Evolutionary conservation across 2,797 vertebrate species (phyloP), one percentile per base, ranked within the genome.

Genomic region (Gymnoscopelus braueri): DNA sequence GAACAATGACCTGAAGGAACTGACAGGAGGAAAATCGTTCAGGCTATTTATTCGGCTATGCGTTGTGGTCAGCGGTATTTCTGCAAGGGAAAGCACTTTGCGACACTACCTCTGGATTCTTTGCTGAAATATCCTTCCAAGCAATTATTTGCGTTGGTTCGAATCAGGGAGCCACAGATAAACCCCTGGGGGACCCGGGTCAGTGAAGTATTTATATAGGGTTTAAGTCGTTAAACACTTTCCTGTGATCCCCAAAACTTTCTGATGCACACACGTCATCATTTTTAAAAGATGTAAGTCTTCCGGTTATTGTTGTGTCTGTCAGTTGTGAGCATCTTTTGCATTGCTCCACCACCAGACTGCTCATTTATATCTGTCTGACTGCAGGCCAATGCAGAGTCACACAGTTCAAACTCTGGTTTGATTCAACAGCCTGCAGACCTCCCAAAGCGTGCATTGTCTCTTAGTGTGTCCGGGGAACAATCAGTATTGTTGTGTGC

Each of bases 401-500:
- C 78, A 60, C 15, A 65, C 49, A 39, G 23, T 26, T 63, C 44
- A 61, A 44, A 44, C 11, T 56, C 59, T 55, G 68, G 59, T 48
- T 59, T 55, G 58, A 47, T 70, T 72, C 66, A 71, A 47, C 3
- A 3, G 56, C 26, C 26, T 9, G 65, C 50, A 55, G 29, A 71
- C 24, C 19, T 60, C 47, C 9, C 0, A 4, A 52, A 4, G 60
- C 53, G 29, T 54, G 54, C 48, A 63, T 54, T 9, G 69, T 82
- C 75, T 78, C 71, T 19, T 60, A 70, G 19, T 2, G 54, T 66
- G 49, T 79, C 61, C 26, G 14, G 65, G 60, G 77, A 81, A 85
- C 77, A 82, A 80, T 84, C 50, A 0, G 50, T 64, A 75, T 67
- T 85, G 82, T 82, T 63, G 50, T 60, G 48, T 50, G 59, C 63